Evolutionary conservation across 2,797 vertebrate genomes (phyloP).

Genomic region (Rhincodon typus): DNA sequence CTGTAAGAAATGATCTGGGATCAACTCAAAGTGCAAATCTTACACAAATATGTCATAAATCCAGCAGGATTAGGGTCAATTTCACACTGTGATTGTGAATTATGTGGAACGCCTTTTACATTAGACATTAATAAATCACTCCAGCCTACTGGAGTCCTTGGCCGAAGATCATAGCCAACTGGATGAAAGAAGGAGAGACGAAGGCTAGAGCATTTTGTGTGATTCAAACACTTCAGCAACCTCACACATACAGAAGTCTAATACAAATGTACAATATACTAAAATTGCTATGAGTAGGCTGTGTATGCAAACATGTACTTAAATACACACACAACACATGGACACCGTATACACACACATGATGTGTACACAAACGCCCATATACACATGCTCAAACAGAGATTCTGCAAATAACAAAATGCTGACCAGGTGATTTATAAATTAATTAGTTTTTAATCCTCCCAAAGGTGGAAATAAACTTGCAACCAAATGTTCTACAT

Average conservation of each 20-base stretch:
- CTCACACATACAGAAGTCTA: not conserved
- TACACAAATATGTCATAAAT: not conserved
- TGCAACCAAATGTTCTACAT: not conserved
- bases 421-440: not conserved
- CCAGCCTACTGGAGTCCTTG: slow-evolving; percentile 10
- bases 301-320: no score
- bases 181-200: not conserved
- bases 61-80: not conserved
- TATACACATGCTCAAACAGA: not conserved
- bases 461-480: not conserved
- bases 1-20: not conserved
- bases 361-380: no score
- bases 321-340: no score
- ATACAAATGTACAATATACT: not conserved
- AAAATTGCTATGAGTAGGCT: not conserved
- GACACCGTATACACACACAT: not conserved
- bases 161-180: not conserved
- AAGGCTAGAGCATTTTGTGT: not conserved
- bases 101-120: not conserved
- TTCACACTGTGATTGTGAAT: not conserved
- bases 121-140: slow-evolving; percentile 10
- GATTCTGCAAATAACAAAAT: not conserved
- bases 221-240: not conserved
- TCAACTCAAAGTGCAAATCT: not conserved
- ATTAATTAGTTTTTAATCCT: not conserved